Base-by-base conservation (phyloP, 2,113 vertebrate species). In the Jaculus jaculus region DNA sequence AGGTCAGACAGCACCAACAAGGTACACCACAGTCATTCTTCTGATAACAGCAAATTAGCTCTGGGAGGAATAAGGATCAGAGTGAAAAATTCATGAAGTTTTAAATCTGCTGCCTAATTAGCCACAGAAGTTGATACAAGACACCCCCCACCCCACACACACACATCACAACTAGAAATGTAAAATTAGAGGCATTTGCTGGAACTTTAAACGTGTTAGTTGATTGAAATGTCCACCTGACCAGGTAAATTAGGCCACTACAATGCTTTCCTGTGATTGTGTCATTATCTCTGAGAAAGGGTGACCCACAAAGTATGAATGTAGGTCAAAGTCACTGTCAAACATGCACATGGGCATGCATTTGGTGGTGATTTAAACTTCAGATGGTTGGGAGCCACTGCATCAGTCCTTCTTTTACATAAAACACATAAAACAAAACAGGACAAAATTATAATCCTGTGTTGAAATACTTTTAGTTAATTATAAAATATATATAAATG, bases 11-110 rank as follows among this genome's bases (percentile, higher is more conserved):
- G 39, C 8, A 90, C 77, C 96, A 93, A 84, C 74, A 93, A 93
- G 77, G 58, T 82, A 88, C 88, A 93, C 61, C 60, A 91, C 63
- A 94, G 84, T 91, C 84, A 91, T 77, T 91, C 81, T 54, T 95
- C 94, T 96, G 92, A 93, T 94, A 97, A 89, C 75, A 86, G 95
- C 93, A 95, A 96, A 93, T 95, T 96, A 94, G 90, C 83, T 77
- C 90, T 93, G 88, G 87, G 92, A 97, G 24, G 54, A 90, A 91
- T 85, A 96, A 37, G 6, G 68, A 94, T 94, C 51, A 68, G 74
- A 78, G 94, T 95, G 93, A 92, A 96, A 96, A 97, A 96, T 88
- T 97, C 96, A 97, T 96, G 96, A 97, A 86, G 79, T 94, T 93
- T 95, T 21, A 68, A 96, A 94, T 95, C 90, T 95, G 90, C 72